Base-by-base conservation (phyloP, 2,113 vertebrate genomes). In the Oreochromis niloticus region DNA sequence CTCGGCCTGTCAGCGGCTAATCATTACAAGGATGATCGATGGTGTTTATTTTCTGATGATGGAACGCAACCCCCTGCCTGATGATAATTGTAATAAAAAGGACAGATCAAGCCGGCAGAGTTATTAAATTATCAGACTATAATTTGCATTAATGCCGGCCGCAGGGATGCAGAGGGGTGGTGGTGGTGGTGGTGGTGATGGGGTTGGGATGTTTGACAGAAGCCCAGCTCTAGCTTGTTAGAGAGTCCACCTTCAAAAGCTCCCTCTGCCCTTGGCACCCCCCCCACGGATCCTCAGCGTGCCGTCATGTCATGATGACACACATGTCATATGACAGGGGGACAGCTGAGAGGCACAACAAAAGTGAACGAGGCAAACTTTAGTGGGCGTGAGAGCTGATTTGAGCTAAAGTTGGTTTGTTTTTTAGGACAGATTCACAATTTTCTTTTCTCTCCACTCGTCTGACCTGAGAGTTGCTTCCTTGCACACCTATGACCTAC, bases 71-170 rank as follows among this genome's bases (percentile, higher is more conserved):
- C 97, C 97, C 97, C 97, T 94, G 96, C 95, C 97, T 96, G 96
- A 98, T 97, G 97, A 98, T 98, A 98, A 99, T 98, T 98, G 97
- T 97, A 99, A 98, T 98, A 98, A 98, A 98, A 98, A 97, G 97
- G 98, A 98, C 98, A 97, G 97, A 98, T 98, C 98, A 98, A 96
- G 97, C 97, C 96, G 96, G 97, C 97, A 94, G 96, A 97, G 93
- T 98, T 98, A 99, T 98, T 98, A 97, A 99, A 99, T 99, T 98
- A 99, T 97, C 97, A 96, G 95, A 88, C 96, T 96, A 97, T 97
- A 95, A 97, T 98, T 95, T 98, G 97, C 98, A 98, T 98, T 98
- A 98, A 97, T 97, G 97, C 94, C 92, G 52, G 75, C 85, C 46
- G 90, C 83, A 30, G 86, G 63, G 88, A 75, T 5, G 41, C 4